A percentile compares a stretch with the other conserved stretches of the same genome.
Evolutionary conservation across 2,797 vertebrate species (phyloP).

Genomic region (Astyanax mexicanus): DNA sequence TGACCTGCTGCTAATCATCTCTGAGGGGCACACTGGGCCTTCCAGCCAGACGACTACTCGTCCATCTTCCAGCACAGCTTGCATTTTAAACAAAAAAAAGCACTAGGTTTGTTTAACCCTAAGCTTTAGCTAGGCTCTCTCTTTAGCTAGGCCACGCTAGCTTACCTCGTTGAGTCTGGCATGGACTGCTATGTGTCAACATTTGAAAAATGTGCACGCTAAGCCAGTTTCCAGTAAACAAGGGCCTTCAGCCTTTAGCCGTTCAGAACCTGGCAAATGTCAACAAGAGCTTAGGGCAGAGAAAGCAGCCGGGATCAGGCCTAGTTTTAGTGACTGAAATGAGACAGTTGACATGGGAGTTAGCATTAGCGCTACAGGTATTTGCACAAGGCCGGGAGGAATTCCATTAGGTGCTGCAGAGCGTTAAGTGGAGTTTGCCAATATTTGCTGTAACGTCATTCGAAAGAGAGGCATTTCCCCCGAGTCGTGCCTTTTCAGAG

Average conservation of each 20-base stretch:
- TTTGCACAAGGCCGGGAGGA: slow-evolving; percentile 50
- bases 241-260: slow-evolving; percentile 20
- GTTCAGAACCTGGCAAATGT: slow-evolving; percentile 33
- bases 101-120: slow-evolving; percentile 45
- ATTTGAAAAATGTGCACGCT: slow-evolving; percentile 19
- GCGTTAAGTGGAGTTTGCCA: slow-evolving; percentile 51
- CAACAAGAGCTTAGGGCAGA: slow-evolving; percentile 8
- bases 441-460: slow-evolving; percentile 54
- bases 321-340: slow-evolving; percentile 23
- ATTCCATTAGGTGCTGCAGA: slow-evolving; percentile 46
- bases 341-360: slow-evolving; percentile 30
- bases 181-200: neutral
- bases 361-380: slow-evolving; percentile 21
- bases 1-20: slow-evolving; percentile 49
- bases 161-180: slow-evolving; percentile 7
- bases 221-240: slow-evolving; percentile 38
- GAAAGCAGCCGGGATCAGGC: slow-evolving; percentile 13
- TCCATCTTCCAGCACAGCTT: slow-evolving; percentile 26
- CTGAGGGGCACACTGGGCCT: neutral
- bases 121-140: neutral
- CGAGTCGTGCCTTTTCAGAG: slow-evolving; percentile 38
- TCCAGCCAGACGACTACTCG: neutral
- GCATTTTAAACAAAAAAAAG: slow-evolving; percentile 28
- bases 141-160: neutral
- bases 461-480: slow-evolving; percentile 28